phyloP scores from a whole-genome alignment of 2,113 vertebrate species.

The Vidua chalybeata region DNA sequence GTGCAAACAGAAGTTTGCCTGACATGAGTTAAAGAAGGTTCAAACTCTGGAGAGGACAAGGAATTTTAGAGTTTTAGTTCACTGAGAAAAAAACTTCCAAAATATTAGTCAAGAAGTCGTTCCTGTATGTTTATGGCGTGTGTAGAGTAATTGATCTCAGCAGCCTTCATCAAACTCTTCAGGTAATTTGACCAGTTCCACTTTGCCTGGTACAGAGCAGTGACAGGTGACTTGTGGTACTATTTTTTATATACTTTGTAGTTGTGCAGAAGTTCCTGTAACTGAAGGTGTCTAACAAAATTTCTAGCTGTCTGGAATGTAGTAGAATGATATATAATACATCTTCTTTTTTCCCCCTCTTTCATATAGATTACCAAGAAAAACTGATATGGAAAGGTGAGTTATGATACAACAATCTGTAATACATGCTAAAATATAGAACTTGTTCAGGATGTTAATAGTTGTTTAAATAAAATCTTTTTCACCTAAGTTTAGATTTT shows the following conservation, averaged over 20 bases:
- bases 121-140: accelerated
- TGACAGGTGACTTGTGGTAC: not conserved
- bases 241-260: not conserved
- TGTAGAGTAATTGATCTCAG: not conserved
- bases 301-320: not conserved
- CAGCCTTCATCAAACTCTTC: not conserved
- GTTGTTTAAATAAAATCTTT: not conserved
- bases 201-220: not conserved
- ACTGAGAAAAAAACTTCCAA: not conserved
- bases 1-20: not conserved
- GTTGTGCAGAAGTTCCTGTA: not conserved
- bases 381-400: slow-evolving; percentile 99
- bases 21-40: not conserved
- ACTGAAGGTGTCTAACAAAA: not conserved
- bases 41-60: not conserved
- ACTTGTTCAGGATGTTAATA: not conserved
- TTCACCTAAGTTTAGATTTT: not conserved
- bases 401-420: slow-evolving; percentile 23
- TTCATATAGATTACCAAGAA: slow-evolving; percentile 87
- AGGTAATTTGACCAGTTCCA: not conserved
- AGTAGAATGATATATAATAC: not conserved
- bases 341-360: not conserved
- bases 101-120: not conserved
- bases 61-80: not conserved
- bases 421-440: not conserved